phyloP scores from a whole-genome alignment of 1,140 invertebrate genomes.

The Solenopsis invicta region DNA sequence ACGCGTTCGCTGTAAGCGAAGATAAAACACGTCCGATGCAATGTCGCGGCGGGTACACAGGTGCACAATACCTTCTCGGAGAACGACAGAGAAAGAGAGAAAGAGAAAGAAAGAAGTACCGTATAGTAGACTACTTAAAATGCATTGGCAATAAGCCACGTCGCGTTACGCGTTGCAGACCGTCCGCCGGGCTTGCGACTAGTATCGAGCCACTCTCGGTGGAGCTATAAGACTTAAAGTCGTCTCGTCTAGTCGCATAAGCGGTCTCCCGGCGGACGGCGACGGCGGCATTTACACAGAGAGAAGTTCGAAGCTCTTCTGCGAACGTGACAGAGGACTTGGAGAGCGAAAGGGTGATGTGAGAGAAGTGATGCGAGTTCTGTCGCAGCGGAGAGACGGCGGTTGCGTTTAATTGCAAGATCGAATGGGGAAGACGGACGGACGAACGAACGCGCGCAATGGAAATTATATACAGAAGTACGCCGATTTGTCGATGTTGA shows the following conservation, averaged over 20 bases:
- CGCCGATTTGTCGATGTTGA: slow-evolving; percentile 6
- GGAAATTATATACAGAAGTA: background rate
- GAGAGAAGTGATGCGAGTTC: background rate
- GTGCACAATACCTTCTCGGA: slow-evolving; percentile 70
- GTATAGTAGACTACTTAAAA: slow-evolving; percentile 85
- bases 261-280: slow-evolving; percentile 47
- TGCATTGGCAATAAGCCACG: slow-evolving; percentile 86
- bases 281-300: slow-evolving; percentile 54
- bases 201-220: slow-evolving; percentile 70
- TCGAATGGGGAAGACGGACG: background rate
- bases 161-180: slow-evolving; percentile 81
- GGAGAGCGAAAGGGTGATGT: background rate
- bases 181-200: slow-evolving; percentile 73
- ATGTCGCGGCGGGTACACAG: slow-evolving; percentile 72
- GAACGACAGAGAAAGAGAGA: background rate
- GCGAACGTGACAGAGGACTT: background rate
- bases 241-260: slow-evolving; percentile 74
- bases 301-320: background rate
- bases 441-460: no score
- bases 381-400: background rate
- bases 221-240: slow-evolving; percentile 76
- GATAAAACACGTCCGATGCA: slow-evolving; percentile 57
- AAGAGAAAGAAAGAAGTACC: slow-evolving; percentile 64
- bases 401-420: slow-evolving; percentile 22
- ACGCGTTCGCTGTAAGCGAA: slow-evolving; percentile 21